Conservation (phyloP, 2,797 vertebrate genomes). For the Streptopelia turtur region DNA sequence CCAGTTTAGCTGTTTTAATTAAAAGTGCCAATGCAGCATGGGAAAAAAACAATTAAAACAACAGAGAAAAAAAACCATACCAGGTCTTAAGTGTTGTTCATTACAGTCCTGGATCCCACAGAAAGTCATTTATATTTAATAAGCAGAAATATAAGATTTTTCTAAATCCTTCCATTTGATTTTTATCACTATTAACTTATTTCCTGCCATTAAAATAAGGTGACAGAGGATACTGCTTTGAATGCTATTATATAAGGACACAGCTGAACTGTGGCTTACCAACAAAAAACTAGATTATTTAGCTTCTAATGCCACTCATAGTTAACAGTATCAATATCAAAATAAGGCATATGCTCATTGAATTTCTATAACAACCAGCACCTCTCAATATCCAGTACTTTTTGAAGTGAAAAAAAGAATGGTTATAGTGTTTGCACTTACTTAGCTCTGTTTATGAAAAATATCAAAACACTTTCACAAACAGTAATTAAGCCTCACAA, state of each 20-base stretch:
- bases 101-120: background rate
- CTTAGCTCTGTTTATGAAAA: background rate
- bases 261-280: background rate
- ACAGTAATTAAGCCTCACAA: constrained; percentile 44
- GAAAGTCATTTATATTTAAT: constrained; percentile 33
- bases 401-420: constrained; percentile 28
- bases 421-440: constrained; percentile 33
- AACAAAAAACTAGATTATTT: background rate
- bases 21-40: constrained; percentile 70
- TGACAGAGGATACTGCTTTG: constrained; percentile 3
- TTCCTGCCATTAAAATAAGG: constrained; percentile 37
- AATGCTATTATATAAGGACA: no score
- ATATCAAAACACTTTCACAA: background rate
- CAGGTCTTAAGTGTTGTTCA: background rate
- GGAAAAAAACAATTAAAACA: constrained; percentile 49
- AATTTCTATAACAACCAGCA: constrained; percentile 32
- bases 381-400: constrained; percentile 42
- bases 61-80: constrained; percentile 29
- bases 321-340: constrained; percentile 1
- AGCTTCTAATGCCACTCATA: background rate
- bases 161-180: background rate
- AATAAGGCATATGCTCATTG: constrained; percentile 12
- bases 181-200: constrained; percentile 28
- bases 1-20: constrained; percentile 62
- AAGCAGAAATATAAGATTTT: background rate